Evolutionary conservation across 37 sponge, comb jelly and placozoan species (phyloP), one percentile per base, ranked within the genome.

Genomic region (Chondrosia reniformis): DNA sequence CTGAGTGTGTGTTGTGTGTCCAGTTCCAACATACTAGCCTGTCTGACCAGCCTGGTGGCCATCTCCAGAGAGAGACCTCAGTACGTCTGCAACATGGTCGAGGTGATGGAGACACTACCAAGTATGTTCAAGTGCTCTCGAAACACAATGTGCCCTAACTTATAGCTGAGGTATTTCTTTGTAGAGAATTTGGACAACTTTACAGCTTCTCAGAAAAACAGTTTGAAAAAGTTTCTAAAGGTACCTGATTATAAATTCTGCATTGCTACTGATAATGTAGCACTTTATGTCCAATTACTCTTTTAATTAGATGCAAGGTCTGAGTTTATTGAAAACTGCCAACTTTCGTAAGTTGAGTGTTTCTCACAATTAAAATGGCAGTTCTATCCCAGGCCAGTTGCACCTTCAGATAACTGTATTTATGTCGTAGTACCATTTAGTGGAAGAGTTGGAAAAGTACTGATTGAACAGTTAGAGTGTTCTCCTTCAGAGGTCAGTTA

Each of bases 181-280:
- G 54, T 49, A 49, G 54, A 17, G 54, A 19, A 49, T 49, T 69
- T 69, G 41, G 43, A 36, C 22, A 25, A 41, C 1, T 69, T 69
- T 7, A 40, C 72, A 39, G 72, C 39, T 17, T 93, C 94, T 17
- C 98, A 97, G 67, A 82, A 87, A 15, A 83, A 75, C 74, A 97
- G 92, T 86, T 84, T 94, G 25, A 71, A 85, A 25, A 97, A 97
- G 65, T 89, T 89, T 59, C 65, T 97, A 44, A 97, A 97, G 86
- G 92, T 97, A 36, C 25, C 27, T n/a, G 33, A 13, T 10, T 9
- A 22, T 5, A 75, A n/a, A n/a, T n/a, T n/a, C n/a, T n/a, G n/a
- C n/a, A n/a, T n/a, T n/a, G n/a, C n/a, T n/a, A n/a, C n/a, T 17
- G 15, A 49, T 17, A 17, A 19, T 49, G 54, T 12, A 19, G 31